Evolutionary conservation across 2,797 vertebrate genomes (phyloP).

Genomic region (Cryptoprocta ferox): DNA sequence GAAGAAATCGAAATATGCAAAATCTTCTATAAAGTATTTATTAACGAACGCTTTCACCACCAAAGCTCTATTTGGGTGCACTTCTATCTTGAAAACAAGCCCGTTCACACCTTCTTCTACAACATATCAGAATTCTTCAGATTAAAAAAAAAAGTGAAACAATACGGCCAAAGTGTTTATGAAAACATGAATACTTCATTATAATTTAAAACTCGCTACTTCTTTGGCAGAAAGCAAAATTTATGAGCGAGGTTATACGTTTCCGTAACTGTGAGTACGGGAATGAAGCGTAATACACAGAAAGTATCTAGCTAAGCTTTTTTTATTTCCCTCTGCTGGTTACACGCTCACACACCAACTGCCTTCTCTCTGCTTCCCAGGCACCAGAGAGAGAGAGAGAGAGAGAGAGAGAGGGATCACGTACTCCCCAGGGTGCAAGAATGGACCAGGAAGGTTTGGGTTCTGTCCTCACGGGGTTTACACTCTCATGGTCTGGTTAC

Average conservation of each 20-base stretch:
- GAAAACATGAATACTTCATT: neutral
- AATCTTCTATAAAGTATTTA: neutral
- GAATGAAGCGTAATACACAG: neutral
- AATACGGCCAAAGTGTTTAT: neutral
- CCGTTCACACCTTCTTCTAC: neutral
- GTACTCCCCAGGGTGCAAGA: fast-evolving
- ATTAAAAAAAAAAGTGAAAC: neutral
- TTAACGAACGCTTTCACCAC: neutral
- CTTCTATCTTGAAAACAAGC: neutral
- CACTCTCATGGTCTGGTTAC: fast-evolving
- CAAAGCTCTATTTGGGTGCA: neutral
- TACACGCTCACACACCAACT: no score
- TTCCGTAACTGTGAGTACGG: neutral
- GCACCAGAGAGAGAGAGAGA: neutral
- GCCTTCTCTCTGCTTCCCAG: no score
- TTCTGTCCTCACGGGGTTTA: neutral
- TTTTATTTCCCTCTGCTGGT: no score
- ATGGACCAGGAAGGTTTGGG: neutral
- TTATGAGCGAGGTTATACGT: neutral
- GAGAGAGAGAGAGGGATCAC: neutral
- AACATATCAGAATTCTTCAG: neutral
- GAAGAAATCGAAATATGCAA: slow-evolving; percentile 17
- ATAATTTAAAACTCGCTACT: neutral
- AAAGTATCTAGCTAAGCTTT: neutral
- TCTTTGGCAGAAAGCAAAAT: neutral